A percentile compares a stretch with the other conserved stretches of the same genome.
Conservation (phyloP, 2,113 vertebrate genomes). For the Alligator sinensis region DNA sequence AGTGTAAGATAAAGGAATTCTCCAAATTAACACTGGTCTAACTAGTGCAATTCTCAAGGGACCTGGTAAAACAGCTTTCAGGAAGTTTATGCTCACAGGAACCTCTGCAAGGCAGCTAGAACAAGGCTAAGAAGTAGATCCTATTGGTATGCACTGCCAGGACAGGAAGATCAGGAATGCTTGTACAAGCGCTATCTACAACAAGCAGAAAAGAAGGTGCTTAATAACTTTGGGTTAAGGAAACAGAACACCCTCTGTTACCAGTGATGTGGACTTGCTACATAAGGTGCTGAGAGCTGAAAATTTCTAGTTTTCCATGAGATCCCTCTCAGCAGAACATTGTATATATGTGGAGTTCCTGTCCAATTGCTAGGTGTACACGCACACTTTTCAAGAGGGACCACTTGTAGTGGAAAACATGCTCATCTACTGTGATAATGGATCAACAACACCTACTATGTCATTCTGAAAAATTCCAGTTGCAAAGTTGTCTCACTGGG, state of each 20-base stretch:
- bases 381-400: background rate
- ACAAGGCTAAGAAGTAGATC: background rate
- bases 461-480: background rate
- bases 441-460: background rate
- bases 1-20: slow-evolving; percentile 13
- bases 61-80: slow-evolving; percentile 16
- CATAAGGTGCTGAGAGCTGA: background rate
- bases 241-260: background rate
- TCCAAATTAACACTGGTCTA: slow-evolving; percentile 17
- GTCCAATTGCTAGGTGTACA: background rate
- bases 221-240: background rate
- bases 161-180: background rate
- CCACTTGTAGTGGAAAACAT: background rate
- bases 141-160: background rate
- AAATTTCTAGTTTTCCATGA: background rate
- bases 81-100: background rate
- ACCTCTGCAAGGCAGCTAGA: background rate
- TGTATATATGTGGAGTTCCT: background rate
- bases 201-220: background rate
- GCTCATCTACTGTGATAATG: background rate
- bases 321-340: background rate
- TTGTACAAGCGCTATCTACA: background rate
- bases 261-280: background rate
- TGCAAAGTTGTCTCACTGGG: background rate
- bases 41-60: background rate